Conservation (phyloP, 1,140 invertebrate genomes). For the Zaprionus ornatus region DNA sequence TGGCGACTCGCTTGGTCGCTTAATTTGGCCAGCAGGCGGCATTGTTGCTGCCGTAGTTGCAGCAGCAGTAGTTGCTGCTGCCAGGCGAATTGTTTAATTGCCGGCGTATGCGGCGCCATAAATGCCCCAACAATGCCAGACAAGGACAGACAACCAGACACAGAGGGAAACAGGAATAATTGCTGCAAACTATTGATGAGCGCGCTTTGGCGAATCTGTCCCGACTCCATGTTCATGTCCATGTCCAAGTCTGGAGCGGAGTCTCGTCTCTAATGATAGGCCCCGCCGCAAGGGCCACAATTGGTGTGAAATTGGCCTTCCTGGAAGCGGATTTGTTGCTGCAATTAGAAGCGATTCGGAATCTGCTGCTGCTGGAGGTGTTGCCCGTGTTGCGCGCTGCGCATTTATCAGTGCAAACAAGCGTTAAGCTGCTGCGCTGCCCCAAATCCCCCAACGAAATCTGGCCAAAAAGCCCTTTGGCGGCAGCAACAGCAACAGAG, state of each 20-base stretch:
- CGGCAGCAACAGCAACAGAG: slow-evolving; percentile 10
- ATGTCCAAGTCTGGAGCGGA: slow-evolving; percentile 40
- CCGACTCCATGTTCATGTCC: neutral
- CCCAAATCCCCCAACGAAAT: slow-evolving; percentile 46
- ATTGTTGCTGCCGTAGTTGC: slow-evolving; percentile 55
- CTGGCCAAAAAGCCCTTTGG: slow-evolving; percentile 51
- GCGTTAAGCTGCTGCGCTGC: slow-evolving; percentile 52
- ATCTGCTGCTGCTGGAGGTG: slow-evolving; percentile 27
- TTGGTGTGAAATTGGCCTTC: slow-evolving; percentile 80
- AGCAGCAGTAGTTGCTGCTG: slow-evolving; percentile 15
- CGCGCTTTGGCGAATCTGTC: slow-evolving; percentile 25
- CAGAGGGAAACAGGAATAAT: neutral
- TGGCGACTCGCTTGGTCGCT: slow-evolving; percentile 26
- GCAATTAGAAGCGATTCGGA: neutral
- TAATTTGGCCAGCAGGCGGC: slow-evolving; percentile 72
- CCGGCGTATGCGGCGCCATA: slow-evolving; percentile 77
- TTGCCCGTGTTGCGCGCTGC: slow-evolving; percentile 34
- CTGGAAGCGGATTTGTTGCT: slow-evolving; percentile 46
- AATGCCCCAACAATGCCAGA: slow-evolving; percentile 67
- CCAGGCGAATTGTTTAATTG: slow-evolving; percentile 76
- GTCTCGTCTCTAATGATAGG: slow-evolving; percentile 62
- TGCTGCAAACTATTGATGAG: slow-evolving; percentile 47
- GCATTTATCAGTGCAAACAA: slow-evolving; percentile 82
- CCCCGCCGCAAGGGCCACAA: slow-evolving; percentile 47
- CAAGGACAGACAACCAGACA: slow-evolving; percentile 13